Evolutionary conservation across 2,113 vertebrate genomes (phyloP), one percentile per base, ranked within the genome.

Genomic region (Sceloporus tristichus): DNA sequence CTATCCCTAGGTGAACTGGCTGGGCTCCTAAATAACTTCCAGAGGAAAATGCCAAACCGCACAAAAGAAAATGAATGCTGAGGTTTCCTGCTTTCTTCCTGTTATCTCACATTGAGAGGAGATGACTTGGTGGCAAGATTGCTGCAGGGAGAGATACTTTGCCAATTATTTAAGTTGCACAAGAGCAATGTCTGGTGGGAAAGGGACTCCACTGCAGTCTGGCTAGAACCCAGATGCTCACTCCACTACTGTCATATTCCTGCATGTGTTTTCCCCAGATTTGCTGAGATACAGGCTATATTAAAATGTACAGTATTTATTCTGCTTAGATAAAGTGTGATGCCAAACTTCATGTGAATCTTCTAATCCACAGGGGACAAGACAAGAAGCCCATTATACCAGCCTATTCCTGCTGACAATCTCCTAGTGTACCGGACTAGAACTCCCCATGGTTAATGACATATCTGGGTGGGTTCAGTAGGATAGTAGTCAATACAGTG

Each of bases 11-110:
- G 88, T 94, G 94, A 95, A 89, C 86, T 1, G 71, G 1, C 90
- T 75, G 80, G 82, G 80, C 71, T 92, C 74, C 29, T 82, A 91
- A 34, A 86, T 82, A 70, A 0, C 48, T 90, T 91, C 85, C 89
- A 53, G 11, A 76, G 84, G 89, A 75, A 86, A 1, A 29, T 90
- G 94, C 94, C 95, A 94, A 94, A 87, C 93, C 90, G 42, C 92
- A 92, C 88, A 81, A 87, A 82, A 90, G 74, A 65, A 79, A 85
- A 83, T 14, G 77, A 78, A 79, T 18, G 4, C 25, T 70, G 85
- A 89, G 88, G 82, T 77, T 88, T 92, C 91, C 87, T 87, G 90
- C 89, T 89, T 86, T 84, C 85, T 81, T 90, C 85, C 19, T 84
- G 74, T 87, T 86, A 90, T 81, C 21, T 83, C 85, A 86, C 79